Conservation (phyloP, 1,140 invertebrate species). For the Bombus confusus region DNA sequence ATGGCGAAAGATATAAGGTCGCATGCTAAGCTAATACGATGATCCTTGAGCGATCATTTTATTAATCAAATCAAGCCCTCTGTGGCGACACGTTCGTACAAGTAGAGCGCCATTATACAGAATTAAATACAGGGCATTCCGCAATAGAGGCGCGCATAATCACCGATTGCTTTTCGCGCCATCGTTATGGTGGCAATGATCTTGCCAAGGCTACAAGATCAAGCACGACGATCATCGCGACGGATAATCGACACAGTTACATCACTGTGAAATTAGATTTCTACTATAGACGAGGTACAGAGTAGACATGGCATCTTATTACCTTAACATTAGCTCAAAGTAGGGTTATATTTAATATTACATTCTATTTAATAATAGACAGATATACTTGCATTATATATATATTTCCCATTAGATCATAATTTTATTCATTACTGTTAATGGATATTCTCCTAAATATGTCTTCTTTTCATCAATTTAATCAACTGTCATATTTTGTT, state of each 20-base stretch:
- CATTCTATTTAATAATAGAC: too few species aligned
- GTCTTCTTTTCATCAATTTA: too few species aligned
- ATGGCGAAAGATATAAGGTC: not conserved
- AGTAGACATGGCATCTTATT: not conserved
- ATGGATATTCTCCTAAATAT: too few species aligned
- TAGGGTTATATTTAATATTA: too few species aligned
- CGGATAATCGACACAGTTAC: not conserved
- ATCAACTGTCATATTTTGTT: too few species aligned
- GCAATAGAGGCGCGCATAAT: slow-evolving; percentile 13
- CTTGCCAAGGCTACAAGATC: slow-evolving; percentile 57
- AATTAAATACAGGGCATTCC: slow-evolving; percentile 26
- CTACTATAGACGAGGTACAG: not conserved
- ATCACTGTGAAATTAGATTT: not conserved
- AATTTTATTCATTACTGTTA: too few species aligned
- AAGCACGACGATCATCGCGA: slow-evolving; percentile 7
- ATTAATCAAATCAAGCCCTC: slow-evolving; percentile 9
- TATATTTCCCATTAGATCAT: too few species aligned
- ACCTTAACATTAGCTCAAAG: not conserved
- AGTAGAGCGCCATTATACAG: slow-evolving; percentile 18
- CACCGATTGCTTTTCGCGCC: not conserved
- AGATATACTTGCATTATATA: too few species aligned
- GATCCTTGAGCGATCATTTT: slow-evolving; percentile 31
- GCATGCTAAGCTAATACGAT: not conserved
- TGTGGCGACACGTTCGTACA: not conserved
- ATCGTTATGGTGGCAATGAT: slow-evolving; percentile 54